A percentile compares a stretch with the other conserved stretches of the same genome.
phyloP scores from a whole-genome alignment of 2,113 vertebrate species.

The Lophura nycthemera region DNA sequence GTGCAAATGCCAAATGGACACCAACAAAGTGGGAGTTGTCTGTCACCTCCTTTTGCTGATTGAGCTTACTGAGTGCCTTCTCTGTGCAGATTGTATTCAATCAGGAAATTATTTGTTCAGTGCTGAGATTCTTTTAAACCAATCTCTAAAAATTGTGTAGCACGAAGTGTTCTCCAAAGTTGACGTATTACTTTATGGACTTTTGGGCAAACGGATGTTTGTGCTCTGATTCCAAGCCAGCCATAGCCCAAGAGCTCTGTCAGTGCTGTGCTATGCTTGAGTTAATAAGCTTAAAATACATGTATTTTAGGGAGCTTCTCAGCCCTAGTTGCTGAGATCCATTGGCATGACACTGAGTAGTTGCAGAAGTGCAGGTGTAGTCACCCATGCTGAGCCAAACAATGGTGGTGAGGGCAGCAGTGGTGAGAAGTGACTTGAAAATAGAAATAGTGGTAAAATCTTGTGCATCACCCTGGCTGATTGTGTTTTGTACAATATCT shows the following conservation, averaged over 20 bases:
- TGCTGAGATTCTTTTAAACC: neutral
- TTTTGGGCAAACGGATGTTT: neutral
- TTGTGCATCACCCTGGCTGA: neutral
- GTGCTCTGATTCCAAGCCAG: neutral
- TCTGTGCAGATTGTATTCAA: neutral
- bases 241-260: neutral
- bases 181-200: neutral
- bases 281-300: neutral
- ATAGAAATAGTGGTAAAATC: neutral
- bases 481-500: neutral
- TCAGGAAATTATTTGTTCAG: neutral
- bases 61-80: neutral
- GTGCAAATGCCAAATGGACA: neutral
- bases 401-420: neutral
- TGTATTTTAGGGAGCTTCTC: neutral
- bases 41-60: neutral
- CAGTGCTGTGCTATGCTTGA: slow-evolving; percentile 1
- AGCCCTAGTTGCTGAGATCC: neutral
- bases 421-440: neutral
- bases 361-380: neutral
- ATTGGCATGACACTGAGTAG: neutral
- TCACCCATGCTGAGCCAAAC: neutral
- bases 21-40: neutral
- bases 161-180: neutral
- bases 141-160: neutral